Evolutionary conservation across 2,113 vertebrate genomes (phyloP).

Genomic region (Porphyrio hochstetteri): DNA sequence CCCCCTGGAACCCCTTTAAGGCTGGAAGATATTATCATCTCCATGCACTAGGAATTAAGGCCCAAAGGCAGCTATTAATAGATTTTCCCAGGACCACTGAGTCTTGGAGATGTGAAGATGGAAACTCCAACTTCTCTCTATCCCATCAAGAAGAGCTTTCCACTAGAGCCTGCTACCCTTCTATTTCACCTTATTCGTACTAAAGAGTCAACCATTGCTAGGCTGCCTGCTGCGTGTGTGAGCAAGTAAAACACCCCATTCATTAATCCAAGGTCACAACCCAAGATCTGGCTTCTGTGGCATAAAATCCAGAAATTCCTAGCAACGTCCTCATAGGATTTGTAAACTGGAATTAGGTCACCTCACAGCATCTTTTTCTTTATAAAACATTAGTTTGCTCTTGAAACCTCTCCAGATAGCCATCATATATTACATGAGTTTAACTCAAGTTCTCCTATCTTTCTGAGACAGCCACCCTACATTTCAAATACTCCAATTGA

Average conservation of each 20-base stretch:
- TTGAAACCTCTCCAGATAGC: not conserved
- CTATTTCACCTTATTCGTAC: not conserved
- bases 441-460: not conserved
- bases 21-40: not conserved
- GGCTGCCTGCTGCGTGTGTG: fast-evolving
- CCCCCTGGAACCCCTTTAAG: not conserved
- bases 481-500: not conserved
- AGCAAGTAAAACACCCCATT: not conserved
- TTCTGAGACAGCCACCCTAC: not conserved
- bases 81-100: not conserved
- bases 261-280: not conserved
- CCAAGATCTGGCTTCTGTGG: not conserved
- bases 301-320: not conserved
- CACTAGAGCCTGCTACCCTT: not conserved
- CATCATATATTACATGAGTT: not conserved
- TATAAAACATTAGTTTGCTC: not conserved
- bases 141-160: not conserved
- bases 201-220: not conserved
- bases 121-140: not conserved
- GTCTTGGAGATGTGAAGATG: not conserved
- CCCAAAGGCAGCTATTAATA: not conserved
- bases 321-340: not conserved
- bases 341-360: not conserved
- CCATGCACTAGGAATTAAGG: not conserved
- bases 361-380: not conserved